Evolutionary conservation across 2,797 vertebrate genomes (phyloP), one percentile per base, ranked within the genome.

Genomic region (Bovichtus variegatus): DNA sequence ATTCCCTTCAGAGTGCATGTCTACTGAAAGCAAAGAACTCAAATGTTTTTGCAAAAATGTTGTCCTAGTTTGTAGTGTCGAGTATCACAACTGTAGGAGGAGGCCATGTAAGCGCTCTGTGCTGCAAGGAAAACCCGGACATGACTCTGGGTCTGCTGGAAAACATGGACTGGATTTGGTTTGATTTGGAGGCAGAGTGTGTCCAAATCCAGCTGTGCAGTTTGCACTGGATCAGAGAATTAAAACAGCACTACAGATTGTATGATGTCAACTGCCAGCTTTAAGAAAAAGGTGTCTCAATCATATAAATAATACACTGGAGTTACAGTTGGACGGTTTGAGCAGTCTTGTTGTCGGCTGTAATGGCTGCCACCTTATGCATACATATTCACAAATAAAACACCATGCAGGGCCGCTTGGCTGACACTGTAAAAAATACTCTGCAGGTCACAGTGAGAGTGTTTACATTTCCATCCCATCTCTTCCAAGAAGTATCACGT

Each of bases 71-170:
- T 3, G 41, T 15, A 3, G 43, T 27, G 21, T 43, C 41, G 21
- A 53, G 18, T 63, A 9, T 13, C 16, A 47, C 6, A 21, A 3
- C 21, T 38, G 77, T 3, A 64, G 76, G 71, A 71, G 59, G 76
- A 76, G 78, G 74, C 64, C 73, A 16, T 29, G 21, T 0, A 59
- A n/a, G 15, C 51, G 31, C 29, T 36, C 62, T 31, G 72, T n/a
- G 87, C 68, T 71, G 77, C 38, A 71, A 6, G 51, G 70, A 88
- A 91, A 91, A 84, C 59, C 69, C 71, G 91, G 86, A 63, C 4
- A 2, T 18, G 43, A 10, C 2, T 23, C 1, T 10, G 12, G 68
- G 74, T 69, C 31, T 67, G 44, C 25, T 46, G 34, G 3, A 92
- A 93, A 91, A 87, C 76, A 47, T 59, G 91, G 69, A 66, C 25